Percentiles rank a stretch among this genome's conserved stretches.
phyloP scores from a whole-genome alignment of 2,113 vertebrate species.

The Hymenochirus boettgeri region DNA sequence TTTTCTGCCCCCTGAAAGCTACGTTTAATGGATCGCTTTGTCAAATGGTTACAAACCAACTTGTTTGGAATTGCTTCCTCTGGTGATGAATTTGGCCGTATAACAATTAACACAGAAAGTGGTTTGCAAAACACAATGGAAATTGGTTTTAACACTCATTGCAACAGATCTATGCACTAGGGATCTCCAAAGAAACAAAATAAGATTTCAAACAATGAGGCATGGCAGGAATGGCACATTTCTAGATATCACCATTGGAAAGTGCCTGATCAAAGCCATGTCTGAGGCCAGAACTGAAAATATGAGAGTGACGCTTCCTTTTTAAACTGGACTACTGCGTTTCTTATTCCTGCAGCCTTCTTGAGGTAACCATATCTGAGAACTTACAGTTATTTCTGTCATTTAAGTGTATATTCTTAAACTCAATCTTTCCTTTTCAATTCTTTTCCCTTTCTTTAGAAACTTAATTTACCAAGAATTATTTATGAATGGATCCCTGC shows the following conservation, averaged over 20 bases:
- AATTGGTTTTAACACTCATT: conserved; percentile 56
- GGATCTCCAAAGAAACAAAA: conserved; percentile 55
- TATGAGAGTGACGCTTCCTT: conserved; percentile 30
- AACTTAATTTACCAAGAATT: conserved; percentile 53
- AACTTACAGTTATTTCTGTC: too few relatives aligned
- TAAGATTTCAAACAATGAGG: conserved; percentile 47
- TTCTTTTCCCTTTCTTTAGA: conserved; percentile 45
- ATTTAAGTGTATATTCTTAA: too few relatives aligned
- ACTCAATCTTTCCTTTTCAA: too few relatives aligned
- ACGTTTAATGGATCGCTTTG: conserved; percentile 60
- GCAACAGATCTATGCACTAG: conserved; percentile 52
- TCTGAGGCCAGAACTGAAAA: conserved; percentile 43
- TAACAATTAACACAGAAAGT: conserved; percentile 48
- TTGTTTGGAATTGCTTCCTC: conserved; percentile 49
- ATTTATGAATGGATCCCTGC: conserved; percentile 53
- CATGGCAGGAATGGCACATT: conserved; percentile 35
- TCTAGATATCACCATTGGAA: conserved; percentile 58
- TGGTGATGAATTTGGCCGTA: conserved; percentile 39
- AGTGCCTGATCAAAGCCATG: conserved; percentile 56
- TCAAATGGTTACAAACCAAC: conserved; percentile 46
- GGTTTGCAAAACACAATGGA: conserved; percentile 47
- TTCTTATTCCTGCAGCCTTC: conserved; percentile 54
- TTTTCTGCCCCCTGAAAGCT: conserved; percentile 48
- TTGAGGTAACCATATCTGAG: conserved; percentile 60
- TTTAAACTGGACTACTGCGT: conserved; percentile 56